A percentile compares a stretch with the other conserved stretches of the same genome.
phyloP scores from a whole-genome alignment of 2,797 vertebrate species.

The Mionectes olivaceus region DNA sequence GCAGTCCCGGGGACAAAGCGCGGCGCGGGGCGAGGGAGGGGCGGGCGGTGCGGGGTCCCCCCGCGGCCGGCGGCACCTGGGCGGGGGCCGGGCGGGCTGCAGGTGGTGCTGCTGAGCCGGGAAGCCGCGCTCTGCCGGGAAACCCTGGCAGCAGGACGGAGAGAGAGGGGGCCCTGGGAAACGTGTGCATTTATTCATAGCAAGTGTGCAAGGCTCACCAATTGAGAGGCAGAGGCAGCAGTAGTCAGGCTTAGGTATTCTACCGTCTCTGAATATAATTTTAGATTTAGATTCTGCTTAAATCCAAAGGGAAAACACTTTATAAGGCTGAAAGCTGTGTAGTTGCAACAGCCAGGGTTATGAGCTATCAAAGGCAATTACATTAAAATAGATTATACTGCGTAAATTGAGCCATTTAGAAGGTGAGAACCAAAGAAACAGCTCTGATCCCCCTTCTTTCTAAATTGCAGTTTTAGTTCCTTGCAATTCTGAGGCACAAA shows the following conservation, averaged over 20 bases:
- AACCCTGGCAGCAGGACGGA: constrained; percentile 52
- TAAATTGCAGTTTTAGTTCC: constrained; percentile 82
- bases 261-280: constrained; percentile 84
- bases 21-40: not conserved
- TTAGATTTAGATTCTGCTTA: constrained; percentile 84
- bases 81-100: constrained; percentile 60
- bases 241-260: constrained; percentile 62
- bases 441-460: constrained; percentile 73
- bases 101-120: constrained; percentile 81
- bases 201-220: constrained; percentile 85
- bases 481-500: constrained; percentile 79
- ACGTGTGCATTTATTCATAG: constrained; percentile 90
- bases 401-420: constrained; percentile 83
- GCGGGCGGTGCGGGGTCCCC: not conserved
- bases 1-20: not conserved
- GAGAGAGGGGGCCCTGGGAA: constrained; percentile 84
- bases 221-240: constrained; percentile 84
- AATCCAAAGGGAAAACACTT: constrained; percentile 85
- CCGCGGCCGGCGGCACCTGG: not conserved
- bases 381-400: constrained; percentile 83
- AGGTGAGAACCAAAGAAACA: constrained; percentile 80
- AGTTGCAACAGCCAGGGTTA: constrained; percentile 78
- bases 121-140: constrained; percentile 60
- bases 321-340: constrained; percentile 77
- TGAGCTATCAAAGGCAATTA: constrained; percentile 83